Evolutionary conservation across 2,797 vertebrate genomes (phyloP), one percentile per base, ranked within the genome.

Genomic region (Coregonus sp.): DNA sequence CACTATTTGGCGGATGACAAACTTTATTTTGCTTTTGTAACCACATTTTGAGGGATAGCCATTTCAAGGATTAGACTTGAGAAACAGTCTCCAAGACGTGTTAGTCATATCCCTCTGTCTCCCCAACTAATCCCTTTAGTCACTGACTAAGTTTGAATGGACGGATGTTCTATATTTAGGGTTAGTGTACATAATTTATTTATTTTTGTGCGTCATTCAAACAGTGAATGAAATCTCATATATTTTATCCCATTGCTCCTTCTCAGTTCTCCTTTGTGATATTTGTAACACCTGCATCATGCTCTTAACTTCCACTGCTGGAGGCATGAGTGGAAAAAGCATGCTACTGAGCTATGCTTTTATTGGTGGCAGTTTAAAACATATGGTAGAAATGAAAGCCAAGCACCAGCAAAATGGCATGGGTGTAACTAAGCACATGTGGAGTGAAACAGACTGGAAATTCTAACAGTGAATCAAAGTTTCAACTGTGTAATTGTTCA

Each of bases 311-410:
- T 82, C 51, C 79, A 73, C 54, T 18, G 56, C 51, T 35, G n/a
- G 65, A 74, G 74, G 51, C 73, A 80, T 75, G 72, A 76, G 76
- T 18, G 59, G 50, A 35, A 40, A 51, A 74, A 75, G 77, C 77
- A 77, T 15, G 51, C 59, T 5, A 63, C 72, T 65, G 76, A 73
- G 59, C 51, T 65, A 72, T 73, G 52, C 31, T 66, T 67, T 56
- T 50, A 78, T 71, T 61, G 61, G 61, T 65, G 70, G 63, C 72
- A 78, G 77, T 61, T 52, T 74, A 77, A 85, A 77, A 72, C 81
- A 84, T 80, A 83, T 85, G 82, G 59, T 11, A 75, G 77, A 76
- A 76, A 82, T 75, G 73, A 79, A 84, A 68, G 56, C 47, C 70
- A 29, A 51, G 61, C 76, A 73, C 61, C 59, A 77, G 81, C 67